Percentiles rank a stretch among this genome's conserved stretches.
Evolutionary conservation across 1,140 invertebrate genomes (phyloP).

Genomic region (Pseudomyrmex dendroicus): DNA sequence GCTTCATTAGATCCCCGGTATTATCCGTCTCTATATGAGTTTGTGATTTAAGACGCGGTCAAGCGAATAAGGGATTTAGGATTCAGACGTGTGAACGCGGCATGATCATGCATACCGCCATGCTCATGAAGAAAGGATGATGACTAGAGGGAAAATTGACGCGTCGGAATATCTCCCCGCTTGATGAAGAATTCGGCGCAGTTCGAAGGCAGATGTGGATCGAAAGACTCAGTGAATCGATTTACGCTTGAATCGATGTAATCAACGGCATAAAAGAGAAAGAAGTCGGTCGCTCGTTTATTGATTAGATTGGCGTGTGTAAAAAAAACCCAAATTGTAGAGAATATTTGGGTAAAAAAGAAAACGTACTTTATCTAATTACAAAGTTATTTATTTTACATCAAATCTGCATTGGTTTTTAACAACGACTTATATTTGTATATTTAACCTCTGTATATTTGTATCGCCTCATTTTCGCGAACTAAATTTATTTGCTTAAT

Average conservation of each 20-base stretch:
- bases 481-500: neutral
- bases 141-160: conserved; percentile 67
- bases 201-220: conserved; percentile 62
- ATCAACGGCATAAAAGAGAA: conserved; percentile 61
- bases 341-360: conserved; percentile 8
- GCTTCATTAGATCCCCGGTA: conserved; percentile 44
- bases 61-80: conserved; percentile 56
- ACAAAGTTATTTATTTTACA: neutral
- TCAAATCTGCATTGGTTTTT: too few species aligned
- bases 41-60: conserved; percentile 70
- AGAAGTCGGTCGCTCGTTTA: conserved; percentile 23
- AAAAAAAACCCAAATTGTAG: conserved; percentile 13
- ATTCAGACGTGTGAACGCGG: conserved; percentile 45
- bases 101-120: conserved; percentile 69
- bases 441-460: too few species aligned
- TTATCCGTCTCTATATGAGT: conserved; percentile 37
- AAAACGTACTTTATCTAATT: neutral
- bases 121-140: conserved; percentile 71
- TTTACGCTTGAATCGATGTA: conserved; percentile 71
- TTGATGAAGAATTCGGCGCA: conserved; percentile 72
- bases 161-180: conserved; percentile 47
- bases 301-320: conserved; percentile 43
- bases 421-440: too few species aligned
- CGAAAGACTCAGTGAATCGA: conserved; percentile 71
- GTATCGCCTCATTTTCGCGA: neutral